Conservation (phyloP, 2,113 vertebrate species). For the Boulengeromyrus knoepffleri region DNA sequence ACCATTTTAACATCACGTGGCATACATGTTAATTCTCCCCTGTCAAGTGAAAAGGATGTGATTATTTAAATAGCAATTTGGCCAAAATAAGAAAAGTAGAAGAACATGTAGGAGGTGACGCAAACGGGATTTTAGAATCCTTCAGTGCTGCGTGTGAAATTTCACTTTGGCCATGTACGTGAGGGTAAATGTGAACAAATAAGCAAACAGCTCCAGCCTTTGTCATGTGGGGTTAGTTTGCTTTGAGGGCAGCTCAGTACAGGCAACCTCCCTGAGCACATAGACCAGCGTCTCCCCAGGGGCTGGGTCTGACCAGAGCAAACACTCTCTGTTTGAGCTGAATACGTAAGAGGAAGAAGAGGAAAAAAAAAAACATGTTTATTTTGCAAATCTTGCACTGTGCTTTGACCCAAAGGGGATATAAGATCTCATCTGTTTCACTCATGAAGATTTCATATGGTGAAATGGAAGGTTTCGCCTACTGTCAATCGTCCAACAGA, state of each 20-base stretch:
- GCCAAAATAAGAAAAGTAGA: not conserved
- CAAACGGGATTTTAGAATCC: not conserved
- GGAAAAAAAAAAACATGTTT: not conserved
- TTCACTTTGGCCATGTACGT: not conserved
- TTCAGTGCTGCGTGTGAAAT: not conserved
- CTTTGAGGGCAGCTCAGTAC: not conserved
- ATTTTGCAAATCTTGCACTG: not conserved
- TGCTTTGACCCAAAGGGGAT: not conserved
- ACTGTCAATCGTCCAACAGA: not conserved
- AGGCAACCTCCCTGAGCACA: slow-evolving; percentile 9
- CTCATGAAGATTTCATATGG: not conserved
- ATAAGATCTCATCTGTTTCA: not conserved
- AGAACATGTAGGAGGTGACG: not conserved
- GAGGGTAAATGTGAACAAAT: not conserved
- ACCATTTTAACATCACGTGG: not conserved
- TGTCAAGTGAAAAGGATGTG: not conserved
- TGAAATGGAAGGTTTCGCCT: not conserved
- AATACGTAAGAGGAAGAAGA: not conserved
- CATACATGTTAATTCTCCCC: not conserved
- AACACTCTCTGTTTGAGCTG: not conserved
- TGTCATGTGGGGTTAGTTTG: not conserved
- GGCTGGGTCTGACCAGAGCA: not conserved
- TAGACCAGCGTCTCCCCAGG: not conserved
- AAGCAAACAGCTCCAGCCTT: not conserved
- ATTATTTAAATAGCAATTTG: not conserved